Conservation (phyloP, 2,797 vertebrate genomes). For the Remorina albescens region DNA sequence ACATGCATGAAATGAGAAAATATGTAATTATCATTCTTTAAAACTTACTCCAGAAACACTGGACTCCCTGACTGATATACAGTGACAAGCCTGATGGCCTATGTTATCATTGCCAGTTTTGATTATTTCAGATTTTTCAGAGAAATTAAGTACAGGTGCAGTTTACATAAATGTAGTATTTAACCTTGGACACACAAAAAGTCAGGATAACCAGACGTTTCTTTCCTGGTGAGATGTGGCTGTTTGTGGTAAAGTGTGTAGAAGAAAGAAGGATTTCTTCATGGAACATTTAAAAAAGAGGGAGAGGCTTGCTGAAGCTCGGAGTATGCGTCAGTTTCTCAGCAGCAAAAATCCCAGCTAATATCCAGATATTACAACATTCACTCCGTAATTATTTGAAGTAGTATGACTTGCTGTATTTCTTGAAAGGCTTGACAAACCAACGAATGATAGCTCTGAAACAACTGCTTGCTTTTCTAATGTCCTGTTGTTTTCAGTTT, state of each 20-base stretch:
- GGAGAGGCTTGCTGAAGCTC: not conserved
- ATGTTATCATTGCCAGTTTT: not conserved
- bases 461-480: not conserved
- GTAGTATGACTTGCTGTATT: not conserved
- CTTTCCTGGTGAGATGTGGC: not conserved
- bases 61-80: not conserved
- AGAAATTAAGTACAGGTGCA: not conserved
- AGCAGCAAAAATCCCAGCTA: constrained; percentile 12
- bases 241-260: not conserved
- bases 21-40: not conserved
- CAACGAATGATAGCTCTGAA: constrained; percentile 14
- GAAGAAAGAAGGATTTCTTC: constrained; percentile 4
- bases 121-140: not conserved
- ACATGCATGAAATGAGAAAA: not conserved
- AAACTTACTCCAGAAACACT: not conserved
- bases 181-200: too few species aligned
- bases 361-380: constrained; percentile 11
- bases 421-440: constrained; percentile 10
- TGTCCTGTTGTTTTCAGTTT: not conserved
- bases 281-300: constrained; percentile 15
- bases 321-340: constrained; percentile 3
- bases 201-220: not conserved
- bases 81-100: not conserved
- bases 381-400: constrained; percentile 2
- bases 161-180: not conserved